Conservation (phyloP, 2,113 vertebrate species). For the Scophthalmus maximus region DNA sequence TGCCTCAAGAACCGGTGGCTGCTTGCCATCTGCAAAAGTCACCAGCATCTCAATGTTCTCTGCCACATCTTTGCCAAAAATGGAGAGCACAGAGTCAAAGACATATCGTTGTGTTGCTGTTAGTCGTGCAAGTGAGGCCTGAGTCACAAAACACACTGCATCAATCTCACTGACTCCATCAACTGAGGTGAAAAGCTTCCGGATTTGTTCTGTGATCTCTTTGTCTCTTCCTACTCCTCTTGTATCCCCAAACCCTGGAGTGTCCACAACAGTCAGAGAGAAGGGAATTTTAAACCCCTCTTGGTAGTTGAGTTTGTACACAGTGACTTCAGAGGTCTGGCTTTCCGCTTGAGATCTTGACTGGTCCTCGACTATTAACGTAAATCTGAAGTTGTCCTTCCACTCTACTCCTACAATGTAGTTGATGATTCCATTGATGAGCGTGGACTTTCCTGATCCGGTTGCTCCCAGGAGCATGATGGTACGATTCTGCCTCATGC, state of each 20-base stretch:
- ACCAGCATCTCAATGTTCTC: constrained; percentile 52
- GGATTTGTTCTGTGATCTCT: constrained; percentile 22
- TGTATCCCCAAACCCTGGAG: constrained; percentile 47
- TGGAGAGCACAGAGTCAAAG: constrained; percentile 22
- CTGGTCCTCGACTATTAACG: constrained; percentile 10
- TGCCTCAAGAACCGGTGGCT: constrained; percentile 55
- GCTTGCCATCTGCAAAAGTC: constrained; percentile 56
- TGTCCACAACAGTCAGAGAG: constrained; percentile 48
- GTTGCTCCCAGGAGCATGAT: constrained; percentile 43
- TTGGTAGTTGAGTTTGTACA: constrained; percentile 34
- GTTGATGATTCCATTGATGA: constrained; percentile 57
- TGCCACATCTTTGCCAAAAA: constrained; percentile 43
- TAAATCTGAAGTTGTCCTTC: constrained; percentile 21
- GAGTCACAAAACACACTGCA: no score
- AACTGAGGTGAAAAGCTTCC: no score
- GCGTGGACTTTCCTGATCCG: constrained; percentile 34
- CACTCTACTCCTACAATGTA: constrained; percentile 45
- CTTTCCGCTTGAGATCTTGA: no score
- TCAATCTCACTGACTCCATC: no score
- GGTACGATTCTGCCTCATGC: constrained; percentile 16
- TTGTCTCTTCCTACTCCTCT: no score
- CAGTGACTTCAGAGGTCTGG: constrained; percentile 37
- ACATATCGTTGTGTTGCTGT: no score
- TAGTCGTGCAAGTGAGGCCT: no score
- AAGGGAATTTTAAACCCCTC: neutral